These are phyloP conservation scores for Opisthocomus hoazin DNA, from an alignment of 2,113 vertebrate genomes.

Conservation along the genomic window DNA sequence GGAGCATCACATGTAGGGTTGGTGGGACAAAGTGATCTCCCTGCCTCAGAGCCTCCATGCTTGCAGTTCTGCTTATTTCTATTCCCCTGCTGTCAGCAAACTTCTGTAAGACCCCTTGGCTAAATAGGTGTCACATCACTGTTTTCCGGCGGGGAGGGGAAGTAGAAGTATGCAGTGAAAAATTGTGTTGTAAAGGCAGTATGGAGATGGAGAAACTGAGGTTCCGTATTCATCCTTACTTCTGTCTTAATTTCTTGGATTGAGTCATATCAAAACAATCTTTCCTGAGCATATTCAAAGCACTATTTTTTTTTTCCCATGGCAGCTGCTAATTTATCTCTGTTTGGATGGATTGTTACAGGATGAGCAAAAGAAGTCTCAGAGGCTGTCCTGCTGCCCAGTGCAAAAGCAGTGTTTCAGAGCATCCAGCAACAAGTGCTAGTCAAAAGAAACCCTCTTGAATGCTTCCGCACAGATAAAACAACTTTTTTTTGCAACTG, in stretches of 20 bases:
- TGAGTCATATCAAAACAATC: background rate
- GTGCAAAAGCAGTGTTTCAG: background rate
- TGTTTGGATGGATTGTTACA: background rate
- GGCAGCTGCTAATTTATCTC: background rate
- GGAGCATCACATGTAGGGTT: background rate
- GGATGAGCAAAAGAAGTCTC: background rate
- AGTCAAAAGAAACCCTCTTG: background rate
- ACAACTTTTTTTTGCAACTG: background rate
- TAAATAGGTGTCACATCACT: background rate
- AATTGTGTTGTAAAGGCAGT: background rate
- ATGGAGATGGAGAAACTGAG: background rate
- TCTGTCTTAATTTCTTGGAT: background rate
- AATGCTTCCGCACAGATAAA: background rate
- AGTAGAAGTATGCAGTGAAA: background rate
- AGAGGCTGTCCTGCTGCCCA: background rate
- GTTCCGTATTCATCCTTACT: background rate
- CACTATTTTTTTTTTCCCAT: rapidly evolving
- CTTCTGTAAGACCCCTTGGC: background rate
- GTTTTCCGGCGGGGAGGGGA: too few relatives aligned
- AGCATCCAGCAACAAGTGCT: background rate
- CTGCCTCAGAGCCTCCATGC: background rate
- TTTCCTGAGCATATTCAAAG: background rate
- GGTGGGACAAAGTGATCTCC: background rate
- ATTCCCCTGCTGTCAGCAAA: background rate
- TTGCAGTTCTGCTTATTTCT: background rate